These are phyloP conservation scores for Athripsodes cinereus DNA, from an alignment of 2,888 invertebrate species.

Conservation along the genomic window DNA sequence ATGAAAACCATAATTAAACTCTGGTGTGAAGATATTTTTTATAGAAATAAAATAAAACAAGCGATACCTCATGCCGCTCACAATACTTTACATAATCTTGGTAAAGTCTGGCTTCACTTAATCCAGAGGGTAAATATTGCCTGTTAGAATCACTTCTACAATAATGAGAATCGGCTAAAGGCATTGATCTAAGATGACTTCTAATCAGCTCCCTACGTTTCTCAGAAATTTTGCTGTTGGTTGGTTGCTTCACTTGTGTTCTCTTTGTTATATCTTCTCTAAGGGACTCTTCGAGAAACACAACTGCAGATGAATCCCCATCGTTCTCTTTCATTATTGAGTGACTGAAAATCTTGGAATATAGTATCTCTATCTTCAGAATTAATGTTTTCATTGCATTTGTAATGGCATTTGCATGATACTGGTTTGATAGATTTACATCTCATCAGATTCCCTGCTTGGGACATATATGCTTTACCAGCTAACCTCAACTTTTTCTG, in stretches of 20 bases:
- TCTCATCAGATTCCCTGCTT: not conserved
- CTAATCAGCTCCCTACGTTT: not conserved
- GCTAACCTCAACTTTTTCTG: not conserved
- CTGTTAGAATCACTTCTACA: not conserved
- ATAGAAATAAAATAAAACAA: not conserved
- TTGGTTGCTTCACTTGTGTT: not conserved
- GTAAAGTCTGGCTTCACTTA: slow-evolving; percentile 1
- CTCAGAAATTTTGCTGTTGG: not conserved
- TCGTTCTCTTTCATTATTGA: not conserved
- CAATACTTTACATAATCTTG: not conserved
- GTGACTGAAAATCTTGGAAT: not conserved
- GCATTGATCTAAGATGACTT: not conserved
- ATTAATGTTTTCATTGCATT: not conserved
- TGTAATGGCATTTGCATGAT: not conserved
- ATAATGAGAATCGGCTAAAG: not conserved
- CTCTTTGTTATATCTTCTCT: not conserved
- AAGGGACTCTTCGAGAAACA: not conserved
- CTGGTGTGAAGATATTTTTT: not conserved
- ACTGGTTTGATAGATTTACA: not conserved
- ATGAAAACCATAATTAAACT: not conserved
- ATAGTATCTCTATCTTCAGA: not conserved
- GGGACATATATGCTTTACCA: not conserved
- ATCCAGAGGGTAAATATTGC: slow-evolving; percentile 1
- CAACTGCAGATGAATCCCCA: not conserved
- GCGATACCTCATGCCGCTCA: not conserved